Evolutionary conservation across 2,113 vertebrate genomes (phyloP).

Genomic region (Mirza zaza): DNA sequence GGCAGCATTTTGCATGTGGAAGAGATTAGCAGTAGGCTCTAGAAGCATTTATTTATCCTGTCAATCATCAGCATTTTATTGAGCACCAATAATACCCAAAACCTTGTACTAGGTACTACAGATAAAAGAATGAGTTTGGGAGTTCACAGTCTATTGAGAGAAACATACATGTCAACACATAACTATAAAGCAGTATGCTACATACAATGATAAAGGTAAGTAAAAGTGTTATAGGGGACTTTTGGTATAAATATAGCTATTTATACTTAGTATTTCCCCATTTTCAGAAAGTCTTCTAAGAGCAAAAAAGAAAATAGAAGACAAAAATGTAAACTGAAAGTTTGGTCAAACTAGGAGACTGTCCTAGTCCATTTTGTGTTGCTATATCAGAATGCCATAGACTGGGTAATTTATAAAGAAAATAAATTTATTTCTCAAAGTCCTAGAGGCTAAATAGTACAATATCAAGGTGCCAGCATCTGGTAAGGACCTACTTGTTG

Average conservation of each 20-base stretch:
- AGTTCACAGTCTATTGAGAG: background rate
- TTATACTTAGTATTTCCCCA: background rate
- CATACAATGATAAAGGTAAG: background rate
- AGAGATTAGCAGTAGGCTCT: background rate
- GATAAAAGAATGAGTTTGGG: background rate
- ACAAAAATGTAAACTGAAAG: conserved; percentile 1
- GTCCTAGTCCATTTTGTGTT: background rate
- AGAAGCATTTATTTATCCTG: background rate
- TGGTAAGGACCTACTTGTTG: background rate
- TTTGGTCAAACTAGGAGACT: background rate
- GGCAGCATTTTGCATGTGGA: background rate
- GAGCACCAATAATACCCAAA: background rate
- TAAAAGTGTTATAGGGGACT: background rate
- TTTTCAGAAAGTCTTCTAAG: background rate
- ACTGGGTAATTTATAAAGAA: background rate
- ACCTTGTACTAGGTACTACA: background rate
- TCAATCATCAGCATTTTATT: background rate
- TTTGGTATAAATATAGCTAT: background rate
- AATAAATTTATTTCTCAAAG: background rate
- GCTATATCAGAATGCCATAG: background rate
- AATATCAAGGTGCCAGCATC: background rate
- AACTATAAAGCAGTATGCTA: background rate
- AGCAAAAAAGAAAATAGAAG: background rate
- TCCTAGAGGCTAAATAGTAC: background rate
- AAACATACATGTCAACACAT: background rate